Conservation (phyloP, 2,888 invertebrate species). For the Synergus umbraculus region DNA sequence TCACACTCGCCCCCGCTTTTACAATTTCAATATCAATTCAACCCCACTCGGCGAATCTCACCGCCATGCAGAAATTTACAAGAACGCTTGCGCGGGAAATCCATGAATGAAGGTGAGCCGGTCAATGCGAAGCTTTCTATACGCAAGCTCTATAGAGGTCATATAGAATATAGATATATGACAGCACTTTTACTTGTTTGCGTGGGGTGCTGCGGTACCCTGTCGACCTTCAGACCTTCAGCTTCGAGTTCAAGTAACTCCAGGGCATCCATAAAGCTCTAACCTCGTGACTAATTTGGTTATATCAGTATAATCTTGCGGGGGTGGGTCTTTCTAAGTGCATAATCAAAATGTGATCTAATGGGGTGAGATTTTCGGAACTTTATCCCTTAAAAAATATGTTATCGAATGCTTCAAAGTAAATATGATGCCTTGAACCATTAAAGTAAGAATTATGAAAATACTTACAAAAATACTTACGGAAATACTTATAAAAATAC, state of each 20-base stretch:
- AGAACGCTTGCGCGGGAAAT: constrained; percentile 48
- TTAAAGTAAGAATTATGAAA: too few species aligned
- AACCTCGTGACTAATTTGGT: not conserved
- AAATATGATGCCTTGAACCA: too few species aligned
- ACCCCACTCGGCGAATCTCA: constrained; percentile 50
- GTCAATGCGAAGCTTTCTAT: constrained; percentile 53
- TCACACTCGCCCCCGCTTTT: not conserved
- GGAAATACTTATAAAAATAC: too few species aligned
- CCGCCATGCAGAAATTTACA: constrained; percentile 43
- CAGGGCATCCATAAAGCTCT: not conserved
- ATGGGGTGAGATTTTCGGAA: too few species aligned
- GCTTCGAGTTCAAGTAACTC: not conserved
- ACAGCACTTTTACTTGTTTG: constrained; percentile 51
- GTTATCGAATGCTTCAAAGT: too few species aligned
- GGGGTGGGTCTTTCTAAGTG: not conserved
- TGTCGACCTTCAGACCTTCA: constrained; percentile 47
- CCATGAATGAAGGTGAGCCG: constrained; percentile 53
- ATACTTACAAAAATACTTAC: too few species aligned
- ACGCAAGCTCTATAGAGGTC: not conserved
- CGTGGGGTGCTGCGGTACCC: constrained; percentile 53
- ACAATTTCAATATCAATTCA: not conserved
- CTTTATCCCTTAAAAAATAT: too few species aligned
- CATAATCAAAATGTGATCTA: not conserved
- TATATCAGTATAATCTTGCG: not conserved
- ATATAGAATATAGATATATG: not conserved